Percentiles rank a stretch among this genome's conserved stretches.
Evolutionary conservation across 2,113 vertebrate genomes (phyloP).

Genomic region (Phocoena sinus): DNA sequence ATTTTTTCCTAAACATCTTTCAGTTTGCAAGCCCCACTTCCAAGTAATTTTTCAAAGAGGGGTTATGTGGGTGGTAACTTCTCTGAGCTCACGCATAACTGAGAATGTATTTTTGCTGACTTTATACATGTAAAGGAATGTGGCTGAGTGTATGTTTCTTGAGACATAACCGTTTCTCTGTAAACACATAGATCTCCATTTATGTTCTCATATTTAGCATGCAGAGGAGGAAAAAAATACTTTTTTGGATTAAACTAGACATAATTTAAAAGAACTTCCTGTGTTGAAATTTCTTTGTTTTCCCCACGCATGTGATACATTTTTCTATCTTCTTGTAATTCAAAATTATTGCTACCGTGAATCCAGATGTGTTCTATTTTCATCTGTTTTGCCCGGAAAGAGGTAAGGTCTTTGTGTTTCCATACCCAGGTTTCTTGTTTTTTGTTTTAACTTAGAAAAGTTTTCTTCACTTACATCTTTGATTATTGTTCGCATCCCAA

Average conservation of each 20-base stretch:
- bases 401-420: neutral
- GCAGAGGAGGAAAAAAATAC: neutral
- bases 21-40: neutral
- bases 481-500: neutral
- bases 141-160: neutral
- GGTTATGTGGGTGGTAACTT: neutral
- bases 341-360: neutral
- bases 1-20: neutral
- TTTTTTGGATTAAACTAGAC: neutral
- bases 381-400: neutral
- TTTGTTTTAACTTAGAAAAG: neutral
- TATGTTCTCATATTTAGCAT: neutral
- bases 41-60: neutral
- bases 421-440: neutral
- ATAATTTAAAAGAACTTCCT: neutral
- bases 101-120: neutral
- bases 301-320: neutral
- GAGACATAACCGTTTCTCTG: neutral
- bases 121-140: neutral
- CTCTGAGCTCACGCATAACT: neutral
- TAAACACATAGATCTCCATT: neutral
- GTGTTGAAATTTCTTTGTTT: neutral
- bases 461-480: neutral
- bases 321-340: neutral
- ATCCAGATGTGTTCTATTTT: neutral